phyloP scores from a whole-genome alignment of 2,113 vertebrate genomes.

The Apteryx mantelli region DNA sequence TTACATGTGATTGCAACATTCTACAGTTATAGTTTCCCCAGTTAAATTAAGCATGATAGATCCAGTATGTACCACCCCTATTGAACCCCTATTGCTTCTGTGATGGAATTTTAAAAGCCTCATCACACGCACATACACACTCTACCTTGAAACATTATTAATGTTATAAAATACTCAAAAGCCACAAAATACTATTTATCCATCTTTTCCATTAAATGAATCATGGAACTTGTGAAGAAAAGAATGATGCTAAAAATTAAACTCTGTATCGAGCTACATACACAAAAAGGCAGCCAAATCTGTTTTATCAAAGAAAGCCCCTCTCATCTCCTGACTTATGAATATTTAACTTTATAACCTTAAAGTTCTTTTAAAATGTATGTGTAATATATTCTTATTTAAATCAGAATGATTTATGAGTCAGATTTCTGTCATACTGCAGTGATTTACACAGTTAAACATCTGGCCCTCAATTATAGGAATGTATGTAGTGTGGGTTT shows the following conservation, averaged over 20 bases:
- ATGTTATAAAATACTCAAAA: background rate
- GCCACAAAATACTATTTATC: background rate
- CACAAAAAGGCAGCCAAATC: background rate
- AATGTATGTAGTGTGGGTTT: background rate
- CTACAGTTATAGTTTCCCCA: background rate
- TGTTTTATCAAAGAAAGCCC: background rate
- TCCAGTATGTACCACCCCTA: background rate
- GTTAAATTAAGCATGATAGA: background rate
- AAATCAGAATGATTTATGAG: background rate
- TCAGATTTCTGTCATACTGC: background rate
- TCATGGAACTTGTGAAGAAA: background rate
- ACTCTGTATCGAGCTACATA: background rate
- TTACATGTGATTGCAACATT: background rate
- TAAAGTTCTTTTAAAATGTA: background rate
- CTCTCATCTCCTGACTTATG: background rate
- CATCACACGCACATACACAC: background rate
- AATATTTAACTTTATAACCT: background rate
- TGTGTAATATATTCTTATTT: background rate
- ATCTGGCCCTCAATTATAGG: background rate
- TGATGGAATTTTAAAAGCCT: background rate
- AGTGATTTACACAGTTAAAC: background rate
- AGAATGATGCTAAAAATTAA: background rate
- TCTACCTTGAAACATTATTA: background rate
- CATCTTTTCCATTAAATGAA: background rate
- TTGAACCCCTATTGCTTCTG: background rate